A percentile compares a stretch with the other conserved stretches of the same genome.
Evolutionary conservation across 2,888 invertebrate genomes (phyloP).

Genomic region (Torymus texanus): DNA sequence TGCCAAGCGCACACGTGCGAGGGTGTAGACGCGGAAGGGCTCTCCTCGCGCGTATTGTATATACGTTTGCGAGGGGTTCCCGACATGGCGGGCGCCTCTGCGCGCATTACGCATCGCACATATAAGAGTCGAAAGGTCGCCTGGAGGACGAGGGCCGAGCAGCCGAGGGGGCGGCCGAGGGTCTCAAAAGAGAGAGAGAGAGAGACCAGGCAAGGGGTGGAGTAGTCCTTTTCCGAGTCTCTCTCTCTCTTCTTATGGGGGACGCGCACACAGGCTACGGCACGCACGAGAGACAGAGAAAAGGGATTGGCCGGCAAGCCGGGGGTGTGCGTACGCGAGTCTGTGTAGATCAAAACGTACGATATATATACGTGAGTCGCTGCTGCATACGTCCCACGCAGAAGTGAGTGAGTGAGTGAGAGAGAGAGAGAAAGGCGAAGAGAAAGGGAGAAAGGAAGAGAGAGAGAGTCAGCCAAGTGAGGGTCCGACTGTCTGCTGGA

Average conservation of each 20-base stretch:
- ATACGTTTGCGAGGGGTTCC: conserved; percentile 31
- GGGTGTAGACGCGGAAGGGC: conserved; percentile 46
- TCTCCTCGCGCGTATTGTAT: conserved; percentile 35
- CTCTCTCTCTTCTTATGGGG: conserved; percentile 51
- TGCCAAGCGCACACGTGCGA: conserved; percentile 29
- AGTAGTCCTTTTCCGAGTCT: conserved; percentile 40
- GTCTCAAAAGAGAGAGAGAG: conserved; percentile 43
- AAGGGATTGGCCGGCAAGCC: not conserved
- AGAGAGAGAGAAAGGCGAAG: conserved; percentile 1
- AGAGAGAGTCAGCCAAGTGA: conserved; percentile 10
- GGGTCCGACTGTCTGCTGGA: conserved; percentile 53
- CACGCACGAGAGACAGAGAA: too few relatives aligned
- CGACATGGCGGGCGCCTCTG: not conserved
- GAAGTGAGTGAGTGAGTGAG: conserved; percentile 8
- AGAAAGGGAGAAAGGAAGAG: not conserved
- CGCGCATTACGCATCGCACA: conserved; percentile 27
- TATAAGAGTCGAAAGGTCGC: conserved; percentile 55
- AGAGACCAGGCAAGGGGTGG: not conserved
- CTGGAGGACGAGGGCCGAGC: conserved; percentile 36
- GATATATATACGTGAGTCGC: conserved; percentile 14
- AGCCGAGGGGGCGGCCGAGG: conserved; percentile 8
- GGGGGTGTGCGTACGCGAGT: conserved; percentile 7
- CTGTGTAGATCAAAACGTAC: conserved; percentile 53
- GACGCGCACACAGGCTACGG: not conserved
- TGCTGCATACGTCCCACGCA: not conserved